Conservation (phyloP, 2,113 vertebrate species). For the Melozone crissalis region DNA sequence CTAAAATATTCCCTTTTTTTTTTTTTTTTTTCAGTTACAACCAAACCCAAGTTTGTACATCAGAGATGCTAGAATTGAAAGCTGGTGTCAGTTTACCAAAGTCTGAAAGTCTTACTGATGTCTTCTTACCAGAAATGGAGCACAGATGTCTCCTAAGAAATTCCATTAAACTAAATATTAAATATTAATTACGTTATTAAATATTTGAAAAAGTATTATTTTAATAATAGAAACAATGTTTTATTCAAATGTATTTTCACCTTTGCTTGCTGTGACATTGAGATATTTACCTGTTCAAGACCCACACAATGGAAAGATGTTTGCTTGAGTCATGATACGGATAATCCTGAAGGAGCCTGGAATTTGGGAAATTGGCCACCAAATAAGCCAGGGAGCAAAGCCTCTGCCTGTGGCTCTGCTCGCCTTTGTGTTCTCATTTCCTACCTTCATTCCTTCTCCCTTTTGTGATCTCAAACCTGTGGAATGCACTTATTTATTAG, state of each 20-base stretch:
- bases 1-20: not conserved
- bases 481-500: conserved; percentile 42
- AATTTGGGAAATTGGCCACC: not conserved
- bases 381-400: not conserved
- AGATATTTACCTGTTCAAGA: not conserved
- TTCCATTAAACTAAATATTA: not conserved
- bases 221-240: not conserved
- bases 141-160: not conserved
- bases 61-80: not conserved
- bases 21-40: not conserved
- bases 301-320: not conserved
- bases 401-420: not conserved
- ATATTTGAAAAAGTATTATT: not conserved
- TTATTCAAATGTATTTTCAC: not conserved
- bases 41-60: not conserved
- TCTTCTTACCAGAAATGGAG: not conserved
- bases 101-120: not conserved
- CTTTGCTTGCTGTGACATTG: not conserved
- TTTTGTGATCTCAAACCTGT: not conserved
- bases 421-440: conserved; percentile 3
- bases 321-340: not conserved
- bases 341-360: not conserved
- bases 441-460: conserved; percentile 3
- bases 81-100: not conserved
- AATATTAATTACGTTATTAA: not conserved